Evolutionary conservation across 2,888 invertebrate genomes (phyloP), one percentile per base, ranked within the genome.

Genomic region (Graphium colonna): DNA sequence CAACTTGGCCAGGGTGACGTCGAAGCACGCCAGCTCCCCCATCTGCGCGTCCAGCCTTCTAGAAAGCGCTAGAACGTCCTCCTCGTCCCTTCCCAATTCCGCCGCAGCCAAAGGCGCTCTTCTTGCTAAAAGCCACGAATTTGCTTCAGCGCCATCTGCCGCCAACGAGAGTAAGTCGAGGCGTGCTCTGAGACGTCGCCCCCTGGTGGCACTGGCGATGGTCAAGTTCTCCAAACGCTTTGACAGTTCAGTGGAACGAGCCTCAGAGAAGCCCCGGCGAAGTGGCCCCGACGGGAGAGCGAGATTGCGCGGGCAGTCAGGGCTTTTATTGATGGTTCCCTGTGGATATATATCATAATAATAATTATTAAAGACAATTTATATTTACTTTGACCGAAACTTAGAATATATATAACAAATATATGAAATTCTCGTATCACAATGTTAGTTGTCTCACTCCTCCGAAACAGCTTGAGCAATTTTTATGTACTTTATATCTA

Each of bases 11-110:
- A 97, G 89, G 0, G 92, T 94, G 1, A 91, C 86, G 64, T 94
- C 93, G 73, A 96, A 97, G n/a, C 94, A 92, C 3, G 92, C 91
- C 28, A 98, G 90, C 80, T 98, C 98, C 10, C 97, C 86, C 64
- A 95, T 95, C 41, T 96, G 79, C 0, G 79, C 95, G 70, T 97
- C 97, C 28, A 98, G 85, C 64, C 97, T 94, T 72, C 97, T 93
- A 66, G 95, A 90, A 57, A 97, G 91, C 1, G 94, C 93, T 64
- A 94, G 93, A 0, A 97, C 97, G 0, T 97, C 96, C 68, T 97
- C 95, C 80, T 98, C 98, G 79, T 99, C 98, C 58, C 96, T 95
- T 0, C 98, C 98, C 41, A 95, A 93, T 76, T 98, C 98, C 7
- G 90, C 86, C 0, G 94, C 94, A 0, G 92, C 91, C 26, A 97